Evolutionary conservation across 2,113 vertebrate species (phyloP).

Genomic region (Mormoops blainvillei): DNA sequence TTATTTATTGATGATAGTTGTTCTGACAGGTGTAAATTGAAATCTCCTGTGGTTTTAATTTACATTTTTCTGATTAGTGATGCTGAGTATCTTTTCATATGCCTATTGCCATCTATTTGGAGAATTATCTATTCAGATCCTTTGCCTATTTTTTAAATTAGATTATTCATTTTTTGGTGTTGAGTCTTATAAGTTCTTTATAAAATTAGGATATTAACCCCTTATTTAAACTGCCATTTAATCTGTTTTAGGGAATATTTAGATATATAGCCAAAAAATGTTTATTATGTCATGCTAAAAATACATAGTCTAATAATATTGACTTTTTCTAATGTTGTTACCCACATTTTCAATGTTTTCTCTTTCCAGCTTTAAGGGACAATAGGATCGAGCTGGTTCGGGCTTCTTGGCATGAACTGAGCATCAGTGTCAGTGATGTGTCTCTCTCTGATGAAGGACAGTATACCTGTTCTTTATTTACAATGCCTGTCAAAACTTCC

Average conservation of each 20-base stretch:
- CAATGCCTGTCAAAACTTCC: constrained; percentile 98
- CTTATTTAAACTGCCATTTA: background rate
- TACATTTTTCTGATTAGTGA: no score
- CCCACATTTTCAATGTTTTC: constrained; percentile 20
- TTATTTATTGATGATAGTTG: no score
- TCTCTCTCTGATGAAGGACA: constrained; percentile 95
- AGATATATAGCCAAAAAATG: background rate
- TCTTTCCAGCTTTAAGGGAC: constrained; percentile 90
- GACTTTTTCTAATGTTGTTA: rapidly evolving
- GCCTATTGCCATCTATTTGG: no score
- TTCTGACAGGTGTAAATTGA: no score
- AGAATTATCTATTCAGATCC: no score
- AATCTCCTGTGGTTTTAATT: no score
- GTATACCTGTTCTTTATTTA: constrained; percentile 99
- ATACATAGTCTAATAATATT: background rate
- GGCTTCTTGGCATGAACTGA: constrained; percentile 94
- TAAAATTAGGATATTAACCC: no score
- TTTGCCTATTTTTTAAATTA: no score
- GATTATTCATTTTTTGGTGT: no score
- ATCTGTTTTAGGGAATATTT: background rate
- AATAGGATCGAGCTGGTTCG: constrained; percentile 96
- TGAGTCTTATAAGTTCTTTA: no score
- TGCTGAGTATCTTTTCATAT: no score
- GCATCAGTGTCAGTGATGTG: constrained; percentile 94
- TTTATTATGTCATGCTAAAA: background rate